Base-by-base conservation (phyloP, 1,140 invertebrate species). In the Drosophila novamexicana region DNA sequence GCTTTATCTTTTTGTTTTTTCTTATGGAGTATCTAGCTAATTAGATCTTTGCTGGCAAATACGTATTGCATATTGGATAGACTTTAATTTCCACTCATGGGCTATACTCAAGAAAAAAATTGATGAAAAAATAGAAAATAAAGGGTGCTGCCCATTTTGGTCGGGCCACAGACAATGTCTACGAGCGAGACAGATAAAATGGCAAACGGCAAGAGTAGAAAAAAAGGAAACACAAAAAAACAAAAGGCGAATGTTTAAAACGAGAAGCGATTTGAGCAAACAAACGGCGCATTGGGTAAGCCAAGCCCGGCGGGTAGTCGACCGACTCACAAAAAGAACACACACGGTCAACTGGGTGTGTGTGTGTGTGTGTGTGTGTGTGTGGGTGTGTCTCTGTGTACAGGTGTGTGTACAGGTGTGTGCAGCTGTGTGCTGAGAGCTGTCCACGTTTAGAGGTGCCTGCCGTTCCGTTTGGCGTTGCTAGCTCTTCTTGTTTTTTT, bases 371-470 rank as follows among this genome's bases (percentile, higher is more conserved):
- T 8, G 49, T 66, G 32, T 29, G 8, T 34, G 61, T 34, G 12
- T 2, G 22, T 62, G 39, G 1, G 32, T 29, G 9, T 36, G 61
- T 34, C 7, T 2, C 14, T 54, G 32, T 37, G 29, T 37, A 36
- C 50, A 37, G n/a, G 22, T 66, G 50, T 29, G 22, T 36, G 61
- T 34, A 39, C 18, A 18, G 4, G 22, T 62, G 47, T 37, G 29
- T 37, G 49, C 50, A 44, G 18, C 7, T 57, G 57, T 69, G 56
- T 61, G 47, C 6, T 50, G 29, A 66, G 45, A 42, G 52, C 82
- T 77, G 69, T 76, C 65, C 83, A 79, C 79, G 81, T 73, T 88
- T 82, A 88, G 83, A 88, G 83, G 82, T 73, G 83, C 82, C 64
- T 53, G 74, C 70, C 72, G 52, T 79, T 64, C 47, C 37, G 59